Evolutionary conservation across 2,797 vertebrate species (phyloP).

Genomic region (Eutrigla gurnardus): DNA sequence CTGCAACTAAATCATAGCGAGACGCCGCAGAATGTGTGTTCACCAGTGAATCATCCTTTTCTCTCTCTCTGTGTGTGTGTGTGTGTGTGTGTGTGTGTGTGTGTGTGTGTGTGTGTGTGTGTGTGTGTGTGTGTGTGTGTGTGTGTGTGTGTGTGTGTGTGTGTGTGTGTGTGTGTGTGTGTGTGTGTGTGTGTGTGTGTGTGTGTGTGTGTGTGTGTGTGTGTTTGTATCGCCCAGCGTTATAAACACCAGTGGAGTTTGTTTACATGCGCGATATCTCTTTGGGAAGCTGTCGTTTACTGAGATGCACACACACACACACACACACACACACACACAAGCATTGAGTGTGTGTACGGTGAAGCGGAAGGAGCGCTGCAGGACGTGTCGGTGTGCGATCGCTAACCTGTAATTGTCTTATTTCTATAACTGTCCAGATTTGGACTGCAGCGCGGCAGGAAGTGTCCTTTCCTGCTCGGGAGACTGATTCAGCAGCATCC

Average conservation of each 20-base stretch:
- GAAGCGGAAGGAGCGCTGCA: background rate
- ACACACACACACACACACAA: slow-evolving; percentile 50
- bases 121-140: background rate
- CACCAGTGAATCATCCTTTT: slow-evolving; percentile 31
- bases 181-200: background rate
- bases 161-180: no score
- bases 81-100: slow-evolving; percentile 2
- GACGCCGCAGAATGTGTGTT: slow-evolving; percentile 5
- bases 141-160: slow-evolving; percentile 1
- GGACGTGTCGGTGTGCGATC: slow-evolving; percentile 17
- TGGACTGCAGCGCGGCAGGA: slow-evolving; percentile 69
- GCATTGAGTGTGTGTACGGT: slow-evolving; percentile 40
- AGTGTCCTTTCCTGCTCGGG: slow-evolving; percentile 74
- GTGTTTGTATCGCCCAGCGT: slow-evolving; percentile 22
- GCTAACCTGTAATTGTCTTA: slow-evolving; percentile 38
- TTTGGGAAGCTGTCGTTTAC: slow-evolving; percentile 56
- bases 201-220: background rate
- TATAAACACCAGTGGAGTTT: slow-evolving; percentile 64
- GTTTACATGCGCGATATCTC: slow-evolving; percentile 65
- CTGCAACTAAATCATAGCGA: slow-evolving; percentile 27
- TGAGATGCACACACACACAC: slow-evolving; percentile 40
- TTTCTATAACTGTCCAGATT: slow-evolving; percentile 62
- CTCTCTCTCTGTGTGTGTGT: slow-evolving; percentile 9
- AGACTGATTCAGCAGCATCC: slow-evolving; percentile 71
- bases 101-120: background rate